phyloP scores from a whole-genome alignment of 2,888 invertebrate genomes.

The Rhaphigaster nebulosa region DNA sequence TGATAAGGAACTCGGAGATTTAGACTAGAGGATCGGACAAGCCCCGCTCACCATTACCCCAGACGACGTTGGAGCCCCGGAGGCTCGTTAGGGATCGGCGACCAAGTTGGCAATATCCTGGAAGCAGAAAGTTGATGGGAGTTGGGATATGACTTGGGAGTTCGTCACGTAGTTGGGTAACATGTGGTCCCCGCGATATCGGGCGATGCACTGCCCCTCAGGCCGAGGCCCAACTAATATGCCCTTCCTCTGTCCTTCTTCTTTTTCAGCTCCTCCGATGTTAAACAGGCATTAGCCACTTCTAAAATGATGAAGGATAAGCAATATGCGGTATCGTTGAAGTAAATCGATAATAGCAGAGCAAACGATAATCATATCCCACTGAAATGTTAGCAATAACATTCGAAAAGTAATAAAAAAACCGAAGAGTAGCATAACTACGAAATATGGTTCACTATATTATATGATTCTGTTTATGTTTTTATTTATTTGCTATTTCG shows the following conservation, averaged over 20 bases:
- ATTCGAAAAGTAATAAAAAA: too few relatives aligned
- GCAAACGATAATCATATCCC: too few relatives aligned
- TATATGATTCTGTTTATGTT: too few relatives aligned
- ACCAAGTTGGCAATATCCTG: slow-evolving; percentile 6
- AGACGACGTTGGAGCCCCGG: not conserved
- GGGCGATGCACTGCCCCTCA: not conserved
- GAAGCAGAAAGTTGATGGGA: slow-evolving; percentile 34
- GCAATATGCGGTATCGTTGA: not conserved
- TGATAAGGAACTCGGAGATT: not conserved
- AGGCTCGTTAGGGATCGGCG: slow-evolving; percentile 1
- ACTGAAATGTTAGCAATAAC: too few relatives aligned
- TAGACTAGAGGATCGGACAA: not conserved
- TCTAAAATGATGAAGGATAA: not conserved
- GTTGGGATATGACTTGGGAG: slow-evolving; percentile 52
- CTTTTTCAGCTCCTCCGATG: not conserved
- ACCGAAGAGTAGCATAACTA: too few relatives aligned
- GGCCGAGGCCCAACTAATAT: not conserved
- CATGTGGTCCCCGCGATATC: not conserved
- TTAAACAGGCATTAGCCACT: not conserved
- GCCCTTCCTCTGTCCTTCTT: not conserved
- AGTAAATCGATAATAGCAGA: not conserved
- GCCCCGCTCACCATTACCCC: not conserved
- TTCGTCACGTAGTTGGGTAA: slow-evolving; percentile 51
- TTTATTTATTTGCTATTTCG: too few relatives aligned
- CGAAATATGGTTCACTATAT: too few relatives aligned